Percentiles rank a stretch among this genome's conserved stretches.
Evolutionary conservation across 2,888 invertebrate species (phyloP).

Genomic region (Netelia virgata): DNA sequence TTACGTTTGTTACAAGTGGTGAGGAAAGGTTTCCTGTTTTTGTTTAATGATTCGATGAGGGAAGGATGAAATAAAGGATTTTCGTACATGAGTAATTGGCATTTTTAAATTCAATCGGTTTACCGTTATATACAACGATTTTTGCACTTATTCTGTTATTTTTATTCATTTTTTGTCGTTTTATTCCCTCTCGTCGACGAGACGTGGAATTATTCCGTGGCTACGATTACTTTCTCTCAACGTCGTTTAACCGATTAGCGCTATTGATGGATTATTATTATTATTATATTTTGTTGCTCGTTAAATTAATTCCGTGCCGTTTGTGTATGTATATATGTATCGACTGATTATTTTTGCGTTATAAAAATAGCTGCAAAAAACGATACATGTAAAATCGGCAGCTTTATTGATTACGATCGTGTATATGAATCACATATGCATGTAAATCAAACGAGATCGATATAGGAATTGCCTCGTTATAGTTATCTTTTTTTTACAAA

Average conservation of each 20-base stretch:
- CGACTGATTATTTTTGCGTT: slow-evolving; percentile 60
- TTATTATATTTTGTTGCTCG: slow-evolving; percentile 43
- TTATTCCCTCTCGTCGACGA: slow-evolving; percentile 65
- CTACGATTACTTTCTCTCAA: slow-evolving; percentile 11
- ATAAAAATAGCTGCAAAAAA: slow-evolving; percentile 70
- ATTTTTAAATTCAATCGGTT: slow-evolving; percentile 59
- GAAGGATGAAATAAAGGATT: slow-evolving; percentile 32
- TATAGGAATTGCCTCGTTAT: slow-evolving; percentile 27
- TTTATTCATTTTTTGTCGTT: slow-evolving; percentile 57
- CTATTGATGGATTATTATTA: slow-evolving; percentile 45
- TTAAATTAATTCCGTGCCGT: slow-evolving; percentile 55
- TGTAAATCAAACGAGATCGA: slow-evolving; percentile 25
- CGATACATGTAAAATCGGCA: slow-evolving; percentile 61
- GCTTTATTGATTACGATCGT: slow-evolving; percentile 44
- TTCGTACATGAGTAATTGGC: slow-evolving; percentile 71
- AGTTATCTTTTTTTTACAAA: slow-evolving; percentile 48
- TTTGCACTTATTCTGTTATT: slow-evolving; percentile 47
- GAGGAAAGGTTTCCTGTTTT: background rate
- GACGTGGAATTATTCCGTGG: background rate
- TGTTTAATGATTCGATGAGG: slow-evolving; percentile 32
- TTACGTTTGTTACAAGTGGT: slow-evolving; percentile 29
- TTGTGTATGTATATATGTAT: slow-evolving; percentile 44
- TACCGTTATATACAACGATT: slow-evolving; percentile 57
- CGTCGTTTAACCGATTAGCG: slow-evolving; percentile 39
- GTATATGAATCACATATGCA: slow-evolving; percentile 10